Base-by-base conservation (phyloP, 2,888 invertebrate species). In the Ormia ochracea region DNA sequence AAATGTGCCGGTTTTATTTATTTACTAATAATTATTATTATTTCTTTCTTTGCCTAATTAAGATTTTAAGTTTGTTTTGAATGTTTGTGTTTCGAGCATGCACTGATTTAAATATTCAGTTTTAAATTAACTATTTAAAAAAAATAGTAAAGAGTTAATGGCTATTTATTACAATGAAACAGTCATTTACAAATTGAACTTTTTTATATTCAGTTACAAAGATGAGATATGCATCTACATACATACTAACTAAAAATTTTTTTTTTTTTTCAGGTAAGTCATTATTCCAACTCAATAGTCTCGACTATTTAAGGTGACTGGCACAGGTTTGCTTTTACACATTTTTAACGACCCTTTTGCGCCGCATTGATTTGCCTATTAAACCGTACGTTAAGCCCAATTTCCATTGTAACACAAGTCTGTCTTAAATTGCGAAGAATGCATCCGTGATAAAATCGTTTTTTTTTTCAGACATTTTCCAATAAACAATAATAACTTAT, bases 1-100 rank as follows among this genome's bases (percentile, higher is more conserved):
- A 72, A 59, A 52, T 72, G 66, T 61, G 72, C 61, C 61, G 66
- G 63, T 77, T 70, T 70, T 48, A n/a, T 19, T n/a, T n/a, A n/a
- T n/a, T n/a, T n/a, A n/a, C n/a, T n/a, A n/a, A n/a, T n/a, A n/a
- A n/a, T n/a, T n/a, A n/a, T n/a, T n/a, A n/a, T n/a, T n/a, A n/a
- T 26, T 58, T 66, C 21, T 7, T 33, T 73, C 31, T 41, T 41
- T 12, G 6, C 45, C 45, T 10, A 43, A 7, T 28, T 5, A 38
- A 41, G 17, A 26, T 45, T 14, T 68, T 58, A 50, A 70, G n/a
- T 59, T 58, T 70, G 59, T 70, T 50, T 70, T 70, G 59, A 14
- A 48, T 50, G 19, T 45, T 43, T 69, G 12, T 17, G 36, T 38
- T 28, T 54, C 19, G 28, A 70, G 38, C 48, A 28, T 59, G 38